Evolutionary conservation across 1,140 invertebrate species (phyloP).

Genomic region (Atta cephalotes): DNA sequence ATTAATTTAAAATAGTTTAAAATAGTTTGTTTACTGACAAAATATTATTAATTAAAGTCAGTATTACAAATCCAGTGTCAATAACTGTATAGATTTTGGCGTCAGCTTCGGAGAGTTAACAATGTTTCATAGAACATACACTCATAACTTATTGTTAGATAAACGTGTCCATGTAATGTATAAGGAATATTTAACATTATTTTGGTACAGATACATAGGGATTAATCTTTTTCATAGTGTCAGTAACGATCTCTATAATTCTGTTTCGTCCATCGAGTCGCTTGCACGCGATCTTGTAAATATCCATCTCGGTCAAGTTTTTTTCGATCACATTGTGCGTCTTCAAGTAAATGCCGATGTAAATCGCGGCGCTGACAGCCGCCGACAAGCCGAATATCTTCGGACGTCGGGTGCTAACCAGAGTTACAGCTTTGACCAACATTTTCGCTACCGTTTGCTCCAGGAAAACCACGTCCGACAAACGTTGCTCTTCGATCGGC

Average conservation of each 20-base stretch:
- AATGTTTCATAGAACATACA: slow-evolving; percentile 63
- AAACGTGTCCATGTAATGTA: background rate
- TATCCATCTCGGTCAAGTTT: slow-evolving; percentile 66
- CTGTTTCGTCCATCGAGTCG: slow-evolving; percentile 82
- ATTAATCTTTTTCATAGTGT: slow-evolving; percentile 56
- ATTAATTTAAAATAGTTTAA: no score
- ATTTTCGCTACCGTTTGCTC: slow-evolving; percentile 87
- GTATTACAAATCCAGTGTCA: no score
- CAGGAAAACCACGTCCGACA: slow-evolving; percentile 87
- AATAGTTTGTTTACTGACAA: no score
- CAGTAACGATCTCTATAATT: slow-evolving; percentile 74
- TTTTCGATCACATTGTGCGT: slow-evolving; percentile 81
- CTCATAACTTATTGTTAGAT: background rate
- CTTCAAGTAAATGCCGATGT: slow-evolving; percentile 87
- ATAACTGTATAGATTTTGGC: no score
- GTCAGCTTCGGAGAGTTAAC: no score
- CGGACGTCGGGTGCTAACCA: slow-evolving; percentile 85
- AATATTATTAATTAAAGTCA: no score
- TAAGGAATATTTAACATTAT: slow-evolving; percentile 3
- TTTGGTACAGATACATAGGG: slow-evolving; percentile 12
- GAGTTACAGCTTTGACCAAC: slow-evolving; percentile 85
- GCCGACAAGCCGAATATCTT: slow-evolving; percentile 87
- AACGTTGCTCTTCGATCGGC: slow-evolving; percentile 80
- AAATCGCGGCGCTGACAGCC: slow-evolving; percentile 85
- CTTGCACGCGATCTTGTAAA: slow-evolving; percentile 82